Evolutionary conservation across 2,113 vertebrate species (phyloP), one percentile per base, ranked within the genome.

Genomic region (Hippocampus abdominalis): DNA sequence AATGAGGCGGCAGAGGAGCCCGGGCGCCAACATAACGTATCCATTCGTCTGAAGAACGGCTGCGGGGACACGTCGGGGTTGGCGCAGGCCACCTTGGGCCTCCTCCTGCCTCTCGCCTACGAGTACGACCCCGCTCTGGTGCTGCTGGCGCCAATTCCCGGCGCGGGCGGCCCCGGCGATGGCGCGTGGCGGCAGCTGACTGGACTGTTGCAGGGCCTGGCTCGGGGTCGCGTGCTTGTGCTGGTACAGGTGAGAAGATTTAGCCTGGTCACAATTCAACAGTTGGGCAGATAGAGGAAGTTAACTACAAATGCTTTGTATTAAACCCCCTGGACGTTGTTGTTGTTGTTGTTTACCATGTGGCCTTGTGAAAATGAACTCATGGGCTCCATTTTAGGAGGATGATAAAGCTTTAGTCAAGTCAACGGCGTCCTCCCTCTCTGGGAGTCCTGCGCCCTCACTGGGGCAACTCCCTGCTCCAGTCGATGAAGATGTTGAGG

Each of bases 41-140:
- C 90, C 64, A 78, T 96, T 40, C 84, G 84, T 74, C 89, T 95
- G 74, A 89, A 89, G 79, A 89, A 93, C 93, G 92, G 62, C 72
- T 88, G 48, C 44, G 66, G 72, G 66, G 90, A 89, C 51, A 70
- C 53, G 64, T 90, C 84, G 62, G 92, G 91, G 46, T 94, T 97
- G 81, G 88, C 91, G 51, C 91, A 87, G 69, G 89, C 90, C 0
- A 53, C 92, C 32, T 74, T 96, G 73, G 84, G 93, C 72, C 82
- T 97, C 64, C 84, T 98, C 39, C 90, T 99, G 83, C 96, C 96
- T 51, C 49, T 98, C 72, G 94, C 92, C 3, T 99, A 97, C 5
- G 86, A 93, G 84, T 96, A 92, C 20, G 88, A 92, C 74, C 96
- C 96, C 0, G 70, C 92, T 40, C 72, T 98, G 82, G 93, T 92